phyloP scores from a whole-genome alignment of 2,797 vertebrate species.

The Pangasius macronema region DNA sequence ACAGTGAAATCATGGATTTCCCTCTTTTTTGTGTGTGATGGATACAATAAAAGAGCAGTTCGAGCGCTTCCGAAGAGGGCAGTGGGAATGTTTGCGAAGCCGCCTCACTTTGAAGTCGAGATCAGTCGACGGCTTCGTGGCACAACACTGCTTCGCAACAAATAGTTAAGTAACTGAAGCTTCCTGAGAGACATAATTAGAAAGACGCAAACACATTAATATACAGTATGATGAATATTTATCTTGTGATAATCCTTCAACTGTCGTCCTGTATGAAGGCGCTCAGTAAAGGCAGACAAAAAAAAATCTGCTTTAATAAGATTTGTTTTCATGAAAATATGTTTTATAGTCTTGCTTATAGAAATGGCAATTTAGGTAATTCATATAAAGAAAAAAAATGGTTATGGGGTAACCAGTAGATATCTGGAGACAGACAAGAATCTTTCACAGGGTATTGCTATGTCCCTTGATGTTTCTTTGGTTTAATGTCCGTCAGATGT shows the following conservation, averaged over 20 bases:
- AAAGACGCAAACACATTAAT: conserved; percentile 50
- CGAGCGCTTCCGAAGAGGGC: conserved; percentile 36
- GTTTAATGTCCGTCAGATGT: conserved; percentile 12
- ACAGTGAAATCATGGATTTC: conserved; percentile 44
- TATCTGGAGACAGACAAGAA: background rate
- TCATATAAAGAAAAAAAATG: background rate
- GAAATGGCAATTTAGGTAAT: background rate
- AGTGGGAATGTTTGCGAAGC: conserved; percentile 55
- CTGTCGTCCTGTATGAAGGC: background rate
- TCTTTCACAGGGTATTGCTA: background rate
- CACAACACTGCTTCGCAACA: conserved; percentile 52
- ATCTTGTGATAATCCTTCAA: background rate
- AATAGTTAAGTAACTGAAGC: conserved; percentile 53
- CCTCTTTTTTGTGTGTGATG: background rate
- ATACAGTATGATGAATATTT: conserved; percentile 40
- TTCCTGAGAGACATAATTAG: conserved; percentile 52
- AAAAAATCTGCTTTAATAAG: background rate
- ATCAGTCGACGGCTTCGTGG: conserved; percentile 55
- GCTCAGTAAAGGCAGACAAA: background rate
- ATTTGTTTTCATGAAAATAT: background rate
- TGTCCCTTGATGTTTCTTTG: conserved; percentile 17
- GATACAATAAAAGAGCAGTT: conserved; percentile 49
- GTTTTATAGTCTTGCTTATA: background rate
- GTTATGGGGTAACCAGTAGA: background rate
- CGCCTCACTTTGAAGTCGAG: conserved; percentile 58